Conservation (phyloP, 2,113 vertebrate species). For the Lasiurus cinereus region DNA sequence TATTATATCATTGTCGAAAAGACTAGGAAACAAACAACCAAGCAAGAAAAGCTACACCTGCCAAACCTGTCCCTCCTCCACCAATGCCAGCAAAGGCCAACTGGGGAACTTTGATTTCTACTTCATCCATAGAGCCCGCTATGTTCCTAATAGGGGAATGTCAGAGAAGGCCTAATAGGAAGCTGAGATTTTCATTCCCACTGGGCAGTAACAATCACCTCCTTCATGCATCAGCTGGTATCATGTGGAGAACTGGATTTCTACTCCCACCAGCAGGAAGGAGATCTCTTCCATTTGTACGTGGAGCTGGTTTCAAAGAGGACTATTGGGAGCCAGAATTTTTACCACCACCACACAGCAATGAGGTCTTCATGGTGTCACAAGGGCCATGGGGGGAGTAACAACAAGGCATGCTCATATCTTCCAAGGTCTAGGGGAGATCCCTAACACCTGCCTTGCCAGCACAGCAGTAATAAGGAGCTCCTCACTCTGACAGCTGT, state of each 20-base stretch:
- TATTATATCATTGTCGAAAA: neutral
- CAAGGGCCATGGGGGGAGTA: neutral
- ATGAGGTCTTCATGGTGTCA: neutral
- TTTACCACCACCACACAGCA: neutral
- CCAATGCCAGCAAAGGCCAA: neutral
- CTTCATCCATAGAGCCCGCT: neutral
- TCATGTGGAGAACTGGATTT: neutral
- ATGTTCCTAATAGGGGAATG: fast-evolving
- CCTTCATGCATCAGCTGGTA: neutral
- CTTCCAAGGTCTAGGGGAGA: neutral
- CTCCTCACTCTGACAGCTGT: neutral
- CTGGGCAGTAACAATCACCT: neutral
- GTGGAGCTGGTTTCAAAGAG: neutral
- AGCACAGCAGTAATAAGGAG: neutral
- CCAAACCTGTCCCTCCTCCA: neutral
- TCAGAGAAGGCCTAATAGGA: neutral
- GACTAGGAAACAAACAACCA: neutral
- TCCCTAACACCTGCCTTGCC: neutral
- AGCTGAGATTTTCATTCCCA: neutral
- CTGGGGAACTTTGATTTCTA: neutral
- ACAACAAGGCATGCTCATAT: neutral
- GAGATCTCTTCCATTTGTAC: neutral
- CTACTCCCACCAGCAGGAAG: neutral
- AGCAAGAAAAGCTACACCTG: neutral
- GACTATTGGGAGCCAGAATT: neutral